Evolutionary conservation across 2,888 invertebrate genomes (phyloP).

Genomic region (Acrobasis consociella): DNA sequence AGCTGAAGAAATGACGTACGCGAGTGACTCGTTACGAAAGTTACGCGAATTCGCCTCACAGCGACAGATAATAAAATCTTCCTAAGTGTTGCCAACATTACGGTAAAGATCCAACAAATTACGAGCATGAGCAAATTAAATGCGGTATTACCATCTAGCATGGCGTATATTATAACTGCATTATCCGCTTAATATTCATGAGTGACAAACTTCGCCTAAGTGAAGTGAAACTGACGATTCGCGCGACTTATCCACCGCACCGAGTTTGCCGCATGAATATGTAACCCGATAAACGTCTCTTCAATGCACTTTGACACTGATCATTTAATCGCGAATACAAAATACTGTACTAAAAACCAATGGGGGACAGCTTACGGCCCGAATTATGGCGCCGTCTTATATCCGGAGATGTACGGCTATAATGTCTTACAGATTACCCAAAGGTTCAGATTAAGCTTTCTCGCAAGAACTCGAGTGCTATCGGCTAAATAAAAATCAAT

Average conservation of each 20-base stretch:
- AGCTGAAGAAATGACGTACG: slow-evolving; percentile 18
- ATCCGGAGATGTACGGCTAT: slow-evolving; percentile 31
- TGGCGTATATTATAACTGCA: slow-evolving; percentile 71
- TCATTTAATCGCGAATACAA: slow-evolving; percentile 31
- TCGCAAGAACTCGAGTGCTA: slow-evolving; percentile 44
- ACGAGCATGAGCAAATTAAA: slow-evolving; percentile 55
- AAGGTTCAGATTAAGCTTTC: slow-evolving; percentile 52
- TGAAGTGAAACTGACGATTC: slow-evolving; percentile 66
- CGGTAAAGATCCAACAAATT: slow-evolving; percentile 51
- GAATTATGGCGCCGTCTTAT: slow-evolving; percentile 26
- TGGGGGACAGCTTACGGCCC: slow-evolving; percentile 23
- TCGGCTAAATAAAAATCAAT: slow-evolving; percentile 78
- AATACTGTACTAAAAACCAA: slow-evolving; percentile 24
- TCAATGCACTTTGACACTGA: slow-evolving; percentile 38
- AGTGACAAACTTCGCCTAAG: slow-evolving; percentile 62
- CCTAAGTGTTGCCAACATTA: slow-evolving; percentile 31
- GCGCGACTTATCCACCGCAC: slow-evolving; percentile 57
- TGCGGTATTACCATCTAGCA: slow-evolving; percentile 54
- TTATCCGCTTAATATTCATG: slow-evolving; percentile 76
- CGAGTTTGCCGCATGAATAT: slow-evolving; percentile 67
- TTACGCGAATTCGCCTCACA: slow-evolving; percentile 27
- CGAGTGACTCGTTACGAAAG: slow-evolving; percentile 22
- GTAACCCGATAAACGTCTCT: slow-evolving; percentile 50
- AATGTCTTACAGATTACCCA: slow-evolving; percentile 43
- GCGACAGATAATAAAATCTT: slow-evolving; percentile 38